These are phyloP conservation scores for Charanyca ferruginea DNA, from an alignment of 2,888 invertebrate genomes.

Conservation along the genomic window DNA sequence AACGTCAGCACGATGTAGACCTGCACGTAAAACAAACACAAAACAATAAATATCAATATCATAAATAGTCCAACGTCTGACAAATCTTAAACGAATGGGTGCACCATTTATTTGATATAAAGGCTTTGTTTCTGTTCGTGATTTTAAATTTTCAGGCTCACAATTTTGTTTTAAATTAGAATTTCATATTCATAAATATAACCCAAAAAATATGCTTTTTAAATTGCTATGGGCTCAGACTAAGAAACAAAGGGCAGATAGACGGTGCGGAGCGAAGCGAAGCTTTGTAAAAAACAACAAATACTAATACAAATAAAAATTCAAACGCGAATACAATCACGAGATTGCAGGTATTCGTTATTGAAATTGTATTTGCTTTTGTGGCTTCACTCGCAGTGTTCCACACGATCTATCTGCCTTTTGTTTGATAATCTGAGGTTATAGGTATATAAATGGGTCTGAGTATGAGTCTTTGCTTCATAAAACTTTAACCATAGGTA, in stretches of 20 bases:
- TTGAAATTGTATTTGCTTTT: too few relatives aligned
- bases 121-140: background rate
- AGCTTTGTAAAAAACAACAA: too few relatives aligned
- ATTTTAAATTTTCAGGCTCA: conserved; percentile 5
- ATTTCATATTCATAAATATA: background rate
- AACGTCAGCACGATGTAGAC: conserved; percentile 94
- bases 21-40: conserved; percentile 70
- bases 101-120: conserved; percentile 15
- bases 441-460: background rate
- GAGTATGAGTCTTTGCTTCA: conserved; percentile 7
- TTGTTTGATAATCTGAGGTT: too few relatives aligned
- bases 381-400: too few relatives aligned
- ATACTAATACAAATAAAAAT: too few relatives aligned
- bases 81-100: conserved; percentile 21
- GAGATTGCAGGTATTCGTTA: too few relatives aligned
- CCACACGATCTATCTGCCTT: too few relatives aligned
- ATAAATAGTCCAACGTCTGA: conserved; percentile 38
- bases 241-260: too few relatives aligned
- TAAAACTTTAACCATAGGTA: conserved; percentile 12
- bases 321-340: too few relatives aligned
- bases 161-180: background rate
- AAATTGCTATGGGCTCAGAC: background rate
- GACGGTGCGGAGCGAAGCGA: too few relatives aligned
- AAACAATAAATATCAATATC: conserved; percentile 40
- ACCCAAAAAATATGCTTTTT: background rate